Conservation (phyloP, 30 jellyfish, hydroid and myxozoan species). For the Sanderia malayensis region DNA sequence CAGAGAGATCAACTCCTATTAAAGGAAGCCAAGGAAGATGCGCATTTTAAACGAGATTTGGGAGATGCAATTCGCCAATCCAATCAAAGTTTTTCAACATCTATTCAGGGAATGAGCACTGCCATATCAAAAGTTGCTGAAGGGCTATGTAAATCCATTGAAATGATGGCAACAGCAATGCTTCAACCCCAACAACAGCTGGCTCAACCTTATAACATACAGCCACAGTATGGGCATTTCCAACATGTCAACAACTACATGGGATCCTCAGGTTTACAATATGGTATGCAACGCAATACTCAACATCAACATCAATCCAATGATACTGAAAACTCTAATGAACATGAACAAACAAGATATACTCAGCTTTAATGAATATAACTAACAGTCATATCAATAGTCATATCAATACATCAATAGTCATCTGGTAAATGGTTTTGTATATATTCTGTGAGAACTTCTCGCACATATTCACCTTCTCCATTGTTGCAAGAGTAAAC, state of each 20-base stretch:
- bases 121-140: constrained; percentile 38
- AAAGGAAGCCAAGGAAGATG: constrained; percentile 36
- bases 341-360: constrained; percentile 20
- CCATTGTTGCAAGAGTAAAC: too few species aligned
- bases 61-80: constrained; percentile 45
- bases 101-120: constrained; percentile 33
- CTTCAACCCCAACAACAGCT: constrained; percentile 6
- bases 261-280: constrained; percentile 18
- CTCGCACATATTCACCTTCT: too few species aligned
- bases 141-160: constrained; percentile 44
- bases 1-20: too few species aligned
- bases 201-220: constrained; percentile 25
- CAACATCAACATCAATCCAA: not conserved
- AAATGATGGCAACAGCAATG: constrained; percentile 39
- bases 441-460: too few species aligned
- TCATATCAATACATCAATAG: too few species aligned
- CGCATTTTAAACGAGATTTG: constrained; percentile 33
- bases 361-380: constrained; percentile 24
- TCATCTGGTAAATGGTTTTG: too few species aligned
- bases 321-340: not conserved
- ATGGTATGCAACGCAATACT: not conserved
- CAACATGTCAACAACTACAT: constrained; percentile 20
- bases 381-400: too few species aligned
- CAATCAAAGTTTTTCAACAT: constrained; percentile 15
- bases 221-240: constrained; percentile 33